Base-by-base conservation (phyloP, 2,113 vertebrate species). In the Synodontis membranacea region DNA sequence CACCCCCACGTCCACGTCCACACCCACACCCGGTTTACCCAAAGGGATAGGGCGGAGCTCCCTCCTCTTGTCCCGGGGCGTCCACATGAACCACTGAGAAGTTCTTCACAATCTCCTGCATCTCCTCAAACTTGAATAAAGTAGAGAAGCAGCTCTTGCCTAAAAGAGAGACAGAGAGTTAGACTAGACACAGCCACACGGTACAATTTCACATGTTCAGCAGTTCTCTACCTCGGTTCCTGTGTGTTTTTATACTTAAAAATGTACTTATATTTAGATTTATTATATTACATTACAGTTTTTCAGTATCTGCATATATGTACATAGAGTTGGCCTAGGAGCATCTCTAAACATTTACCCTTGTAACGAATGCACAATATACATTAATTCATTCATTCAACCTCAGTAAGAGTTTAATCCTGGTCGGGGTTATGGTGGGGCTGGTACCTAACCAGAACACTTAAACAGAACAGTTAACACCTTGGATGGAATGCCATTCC, bases 31-130 rank as follows among this genome's bases (percentile, higher is more conserved):
- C 0, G 19, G 70, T 91, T 85, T 90, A 98, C 97, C 96, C 96
- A 48, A 93, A 8, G 52, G 97, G 96, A 92, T 96, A 97, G 64
- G 92, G 87, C 0, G 96, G 93, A 0, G 96, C 95, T 2, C 96
- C 96, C 2, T 97, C 96, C 92, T 97, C 96, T 90, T 97, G 97
- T 58, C 97, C 97, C 3, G 97, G 97, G 7, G 94, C 96, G 4
- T 98, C 96, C 14, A 98, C 92, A 28, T 97, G 96, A 85, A 97
- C 96, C 89, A 97, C 93, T 75, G 96, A 96, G 82, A 98, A 98
- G 90, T 96, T 97, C 94, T 97, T 97, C 82, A 97, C 96, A 7
- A 98, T 97, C 93, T 98, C 97, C 93, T 97, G 95, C 97, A 98
- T 98, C 89, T 97, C 97, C 88, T 96, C 97, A 0, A 95, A 97